Conservation (phyloP, 1,140 invertebrate genomes). For the Palaemon carinicauda region DNA sequence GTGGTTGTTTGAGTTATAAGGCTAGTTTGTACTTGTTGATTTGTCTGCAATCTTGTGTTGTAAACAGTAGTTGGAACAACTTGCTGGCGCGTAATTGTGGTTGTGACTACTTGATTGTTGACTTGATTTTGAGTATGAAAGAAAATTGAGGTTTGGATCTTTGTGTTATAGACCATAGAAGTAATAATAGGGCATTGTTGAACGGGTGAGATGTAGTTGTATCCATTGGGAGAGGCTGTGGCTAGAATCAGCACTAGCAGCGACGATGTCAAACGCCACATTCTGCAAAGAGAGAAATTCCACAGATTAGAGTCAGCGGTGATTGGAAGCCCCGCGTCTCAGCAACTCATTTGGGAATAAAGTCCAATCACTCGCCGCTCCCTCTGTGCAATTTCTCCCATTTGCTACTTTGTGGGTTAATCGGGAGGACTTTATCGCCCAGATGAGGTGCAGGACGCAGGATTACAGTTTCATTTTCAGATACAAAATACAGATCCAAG, state of each 20-base stretch:
- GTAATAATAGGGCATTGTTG: slow-evolving; percentile 20
- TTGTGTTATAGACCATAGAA: slow-evolving; percentile 9
- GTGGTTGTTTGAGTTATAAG: neutral
- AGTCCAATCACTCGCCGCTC: slow-evolving; percentile 54
- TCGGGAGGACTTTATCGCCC: slow-evolving; percentile 54
- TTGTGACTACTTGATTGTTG: slow-evolving; percentile 31
- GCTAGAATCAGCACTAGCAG: slow-evolving; percentile 40
- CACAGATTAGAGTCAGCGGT: slow-evolving; percentile 53
- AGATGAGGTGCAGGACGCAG: slow-evolving; percentile 41
- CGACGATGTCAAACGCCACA: slow-evolving; percentile 48
- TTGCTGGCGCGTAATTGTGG: slow-evolving; percentile 12
- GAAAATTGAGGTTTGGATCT: neutral
- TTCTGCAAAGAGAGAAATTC: slow-evolving; percentile 53
- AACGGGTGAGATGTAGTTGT: slow-evolving; percentile 7
- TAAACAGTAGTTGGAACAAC: slow-evolving; percentile 24
- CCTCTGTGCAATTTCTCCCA: slow-evolving; percentile 48
- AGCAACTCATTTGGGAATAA: slow-evolving; percentile 55
- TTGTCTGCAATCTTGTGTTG: neutral
- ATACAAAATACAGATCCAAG: neutral
- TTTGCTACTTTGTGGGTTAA: slow-evolving; percentile 36
- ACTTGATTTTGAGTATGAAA: slow-evolving; percentile 2
- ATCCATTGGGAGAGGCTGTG: slow-evolving; percentile 10
- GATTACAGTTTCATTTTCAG: neutral
- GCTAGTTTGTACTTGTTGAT: slow-evolving; percentile 24
- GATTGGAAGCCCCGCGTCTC: slow-evolving; percentile 56